Base-by-base conservation (phyloP, 2,888 invertebrate genomes). In the Meiosimyza platycephala region DNA sequence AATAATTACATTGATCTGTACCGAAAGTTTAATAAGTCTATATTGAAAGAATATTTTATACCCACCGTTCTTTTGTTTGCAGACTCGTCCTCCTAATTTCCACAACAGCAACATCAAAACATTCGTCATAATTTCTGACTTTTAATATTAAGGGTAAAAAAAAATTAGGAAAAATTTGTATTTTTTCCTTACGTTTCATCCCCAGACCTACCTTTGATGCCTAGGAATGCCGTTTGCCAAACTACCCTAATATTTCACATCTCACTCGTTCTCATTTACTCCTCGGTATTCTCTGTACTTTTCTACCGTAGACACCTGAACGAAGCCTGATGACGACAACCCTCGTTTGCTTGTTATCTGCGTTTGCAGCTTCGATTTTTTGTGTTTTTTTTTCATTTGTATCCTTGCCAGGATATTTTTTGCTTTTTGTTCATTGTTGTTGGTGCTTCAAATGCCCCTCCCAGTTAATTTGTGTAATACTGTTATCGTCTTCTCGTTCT, bases 381-480 rank as follows among this genome's bases (percentile, higher is more conserved):
- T 22, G 22, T 22, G 22, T 22, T 76, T 78, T 50, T 47, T 81
- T 77, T 78, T 76, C 73, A 64, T 73, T 74, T 73, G 76, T 72
- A 66, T 80, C 80, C 76, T 82, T 81, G 81, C 78, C 76, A 80
- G 79, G 75, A 78, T 63, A 75, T 73, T 76, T 76, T 75, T 28
- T 28, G 28, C 3, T 28, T 3, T 28, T 4, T 65, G 40, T 72
- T 54, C 16, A 7, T 65, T 72, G 72, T 12, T 75, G 59, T 65
- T 62, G 72, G 48, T 66, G 50, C 73, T 62, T 40, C 62, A 63
- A 75, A 80, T 75, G 81, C 82, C 81, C 81, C 81, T 81, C 81
- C 81, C 83, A 80, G 81, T 81, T 82, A 81, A 81, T 82, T 83
- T 82, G 48, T 68, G 40, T 40, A 40, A 40, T 62, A 40, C 51